Evolutionary conservation across 2,888 invertebrate species (phyloP).

Genomic region (Sinohyriopsis cumingii): DNA sequence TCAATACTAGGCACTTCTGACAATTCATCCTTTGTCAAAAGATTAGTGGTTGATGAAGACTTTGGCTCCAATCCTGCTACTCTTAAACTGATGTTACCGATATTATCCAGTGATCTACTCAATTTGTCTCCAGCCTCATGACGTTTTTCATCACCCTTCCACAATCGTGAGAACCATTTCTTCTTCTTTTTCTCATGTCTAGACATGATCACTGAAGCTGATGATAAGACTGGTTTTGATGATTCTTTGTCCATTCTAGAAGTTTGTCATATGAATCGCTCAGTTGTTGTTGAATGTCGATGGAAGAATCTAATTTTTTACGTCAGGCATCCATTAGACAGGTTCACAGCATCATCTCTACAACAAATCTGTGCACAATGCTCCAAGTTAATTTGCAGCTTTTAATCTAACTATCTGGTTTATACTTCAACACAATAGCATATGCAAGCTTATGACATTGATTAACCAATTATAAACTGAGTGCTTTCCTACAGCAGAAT

Average conservation of each 20-base stretch:
- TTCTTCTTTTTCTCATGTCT: slow-evolving; percentile 43
- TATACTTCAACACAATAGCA: too few species aligned
- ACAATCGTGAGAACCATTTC: slow-evolving; percentile 28
- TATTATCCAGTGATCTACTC: slow-evolving; percentile 30
- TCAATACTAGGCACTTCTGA: slow-evolving; percentile 31
- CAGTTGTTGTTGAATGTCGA: too few species aligned
- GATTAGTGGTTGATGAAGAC: slow-evolving; percentile 13
- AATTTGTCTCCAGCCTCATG: background rate
- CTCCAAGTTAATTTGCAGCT: too few species aligned
- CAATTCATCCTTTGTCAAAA: slow-evolving; percentile 17
- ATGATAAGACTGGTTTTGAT: slow-evolving; percentile 39
- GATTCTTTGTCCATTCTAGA: slow-evolving; percentile 8
- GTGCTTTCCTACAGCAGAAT: too few species aligned
- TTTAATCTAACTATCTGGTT: too few species aligned
- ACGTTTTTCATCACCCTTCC: slow-evolving; percentile 16
- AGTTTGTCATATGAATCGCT: too few species aligned
- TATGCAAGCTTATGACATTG: too few species aligned
- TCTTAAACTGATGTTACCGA: slow-evolving; percentile 20
- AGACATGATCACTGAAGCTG: slow-evolving; percentile 47
- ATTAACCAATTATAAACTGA: too few species aligned
- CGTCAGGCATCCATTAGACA: too few species aligned
- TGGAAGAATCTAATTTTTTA: too few species aligned
- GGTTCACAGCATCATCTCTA: too few species aligned
- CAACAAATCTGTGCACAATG: too few species aligned
- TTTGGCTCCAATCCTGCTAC: slow-evolving; percentile 16